Percentiles rank a stretch among this genome's conserved stretches.
Conservation (phyloP, 1,140 invertebrate species). For the Cydia fagiglandana region DNA sequence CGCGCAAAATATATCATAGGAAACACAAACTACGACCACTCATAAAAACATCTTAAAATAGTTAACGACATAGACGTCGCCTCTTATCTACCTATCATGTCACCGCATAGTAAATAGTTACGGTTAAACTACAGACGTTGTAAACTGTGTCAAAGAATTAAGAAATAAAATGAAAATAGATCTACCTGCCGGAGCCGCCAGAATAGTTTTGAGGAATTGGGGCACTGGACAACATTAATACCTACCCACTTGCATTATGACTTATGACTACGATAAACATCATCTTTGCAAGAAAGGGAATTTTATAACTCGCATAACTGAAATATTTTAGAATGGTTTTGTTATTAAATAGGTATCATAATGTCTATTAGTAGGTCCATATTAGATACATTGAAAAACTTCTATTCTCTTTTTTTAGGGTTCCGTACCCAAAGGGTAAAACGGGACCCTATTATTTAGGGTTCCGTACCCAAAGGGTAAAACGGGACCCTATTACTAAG, state of each 20-base stretch:
- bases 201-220: constrained; percentile 44
- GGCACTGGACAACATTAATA: constrained; percentile 37
- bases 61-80: neutral
- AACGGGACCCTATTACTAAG: too few species aligned
- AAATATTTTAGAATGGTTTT: too few species aligned
- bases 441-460: too few species aligned
- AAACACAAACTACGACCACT: neutral
- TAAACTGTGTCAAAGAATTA: constrained; percentile 47
- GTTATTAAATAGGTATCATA: too few species aligned
- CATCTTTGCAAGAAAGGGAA: neutral
- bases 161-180: constrained; percentile 50
- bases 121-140: constrained; percentile 11
- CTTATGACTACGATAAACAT: neutral
- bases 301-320: too few species aligned
- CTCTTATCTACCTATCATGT: neutral
- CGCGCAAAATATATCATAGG: neutral
- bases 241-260: neutral
- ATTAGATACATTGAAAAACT: too few species aligned
- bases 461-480: too few species aligned
- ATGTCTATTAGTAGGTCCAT: too few species aligned
- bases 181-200: constrained; percentile 42
- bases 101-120: neutral
- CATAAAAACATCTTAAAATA: constrained; percentile 1
- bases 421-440: too few species aligned
- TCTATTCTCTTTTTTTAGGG: too few species aligned